Conservation (phyloP, 2,797 vertebrate genomes). For the Harpagifer antarcticus region DNA sequence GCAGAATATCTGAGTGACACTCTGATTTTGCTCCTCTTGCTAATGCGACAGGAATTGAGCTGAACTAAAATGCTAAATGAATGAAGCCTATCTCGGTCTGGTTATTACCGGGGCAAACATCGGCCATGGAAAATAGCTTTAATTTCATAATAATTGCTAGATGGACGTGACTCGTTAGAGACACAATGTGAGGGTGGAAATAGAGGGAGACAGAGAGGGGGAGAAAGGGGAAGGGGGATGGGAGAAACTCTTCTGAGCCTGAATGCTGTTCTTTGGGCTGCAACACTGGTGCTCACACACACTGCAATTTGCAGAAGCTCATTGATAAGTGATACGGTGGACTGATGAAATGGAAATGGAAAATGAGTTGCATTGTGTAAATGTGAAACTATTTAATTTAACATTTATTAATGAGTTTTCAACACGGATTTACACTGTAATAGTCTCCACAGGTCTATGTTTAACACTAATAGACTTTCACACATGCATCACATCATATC, state of each 20-base stretch:
- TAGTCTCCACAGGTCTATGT: slow-evolving; percentile 33
- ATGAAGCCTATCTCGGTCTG: slow-evolving; percentile 81
- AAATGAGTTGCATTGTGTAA: slow-evolving; percentile 33
- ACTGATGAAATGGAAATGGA: slow-evolving; percentile 49
- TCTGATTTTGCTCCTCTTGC: slow-evolving; percentile 87
- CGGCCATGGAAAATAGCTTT: slow-evolving; percentile 84
- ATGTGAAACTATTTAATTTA: slow-evolving; percentile 49
- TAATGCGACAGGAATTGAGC: slow-evolving; percentile 94
- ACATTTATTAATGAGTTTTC: slow-evolving; percentile 21
- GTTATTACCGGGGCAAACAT: slow-evolving; percentile 83
- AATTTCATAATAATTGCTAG: slow-evolving; percentile 87
- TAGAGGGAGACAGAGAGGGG: slow-evolving; percentile 1
- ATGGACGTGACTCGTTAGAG: slow-evolving; percentile 80
- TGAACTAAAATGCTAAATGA: slow-evolving; percentile 88
- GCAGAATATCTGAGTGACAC: slow-evolving; percentile 91
- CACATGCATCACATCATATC: slow-evolving; percentile 18
- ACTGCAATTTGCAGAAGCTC: slow-evolving; percentile 46
- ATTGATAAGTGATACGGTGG: slow-evolving; percentile 41
- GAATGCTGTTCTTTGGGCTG: slow-evolving; percentile 37
- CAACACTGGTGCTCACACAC: slow-evolving; percentile 48
- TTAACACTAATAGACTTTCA: slow-evolving; percentile 34
- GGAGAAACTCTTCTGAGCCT: slow-evolving; percentile 44
- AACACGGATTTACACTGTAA: slow-evolving; percentile 27
- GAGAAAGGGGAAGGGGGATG: background rate
- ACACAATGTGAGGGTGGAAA: slow-evolving; percentile 69